phyloP scores from a whole-genome alignment of 1,140 invertebrate species.

The Daktulosphaira vitifoliae region DNA sequence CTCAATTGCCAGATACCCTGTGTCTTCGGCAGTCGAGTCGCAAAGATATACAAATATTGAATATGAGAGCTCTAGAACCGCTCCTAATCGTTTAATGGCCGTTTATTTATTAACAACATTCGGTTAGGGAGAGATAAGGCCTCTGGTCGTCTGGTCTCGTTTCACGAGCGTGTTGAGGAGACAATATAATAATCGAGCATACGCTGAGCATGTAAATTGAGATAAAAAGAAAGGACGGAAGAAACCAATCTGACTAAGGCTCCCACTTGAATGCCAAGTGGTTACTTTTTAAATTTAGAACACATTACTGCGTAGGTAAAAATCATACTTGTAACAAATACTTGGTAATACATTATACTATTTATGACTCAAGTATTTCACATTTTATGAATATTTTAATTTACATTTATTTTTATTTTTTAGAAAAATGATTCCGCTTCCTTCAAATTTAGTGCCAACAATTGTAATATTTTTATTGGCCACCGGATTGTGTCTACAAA shows the following conservation, averaged over 20 bases:
- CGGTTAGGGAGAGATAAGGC: background rate
- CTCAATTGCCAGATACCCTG: conserved; percentile 1
- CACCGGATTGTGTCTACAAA: background rate
- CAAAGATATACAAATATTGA: background rate
- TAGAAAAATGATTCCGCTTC: background rate
- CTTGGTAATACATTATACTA: no score
- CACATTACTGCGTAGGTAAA: background rate
- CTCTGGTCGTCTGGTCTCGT: conserved; percentile 9
- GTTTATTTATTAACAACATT: conserved; percentile 9
- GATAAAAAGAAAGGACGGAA: conserved; percentile 24
- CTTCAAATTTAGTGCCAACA: background rate
- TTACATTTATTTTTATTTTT: background rate
- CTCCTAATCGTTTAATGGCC: conserved; percentile 23
- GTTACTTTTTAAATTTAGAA: background rate
- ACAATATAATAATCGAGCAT: conserved; percentile 6
- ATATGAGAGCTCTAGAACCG: background rate
- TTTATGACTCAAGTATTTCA: no score
- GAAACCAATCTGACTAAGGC: conserved; percentile 23
- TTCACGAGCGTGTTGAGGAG: background rate
- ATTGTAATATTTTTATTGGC: background rate
- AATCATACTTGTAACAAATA: no score
- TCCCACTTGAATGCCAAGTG: conserved; percentile 6
- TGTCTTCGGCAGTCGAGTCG: background rate
- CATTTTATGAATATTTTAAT: no score
- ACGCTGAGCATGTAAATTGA: conserved; percentile 6